Evolutionary conservation across 2,113 vertebrate species (phyloP), one percentile per base, ranked within the genome.

Genomic region (Cardinalis cardinalis): DNA sequence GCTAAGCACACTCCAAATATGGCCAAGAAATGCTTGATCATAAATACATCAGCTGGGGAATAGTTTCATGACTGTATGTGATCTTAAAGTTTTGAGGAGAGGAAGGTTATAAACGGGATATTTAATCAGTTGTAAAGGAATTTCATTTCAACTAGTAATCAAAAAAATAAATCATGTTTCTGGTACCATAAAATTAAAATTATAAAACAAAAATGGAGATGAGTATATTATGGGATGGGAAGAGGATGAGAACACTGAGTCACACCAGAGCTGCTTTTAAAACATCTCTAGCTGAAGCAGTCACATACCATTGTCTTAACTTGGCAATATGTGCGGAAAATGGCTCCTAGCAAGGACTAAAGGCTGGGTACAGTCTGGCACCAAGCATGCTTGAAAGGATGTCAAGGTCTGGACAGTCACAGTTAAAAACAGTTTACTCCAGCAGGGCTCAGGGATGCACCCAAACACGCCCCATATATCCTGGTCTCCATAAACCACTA

Each of bases 171-270:
- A 90, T 84, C 73, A 70, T 59, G 24, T 55, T 88, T 82, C 80
- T 94, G 29, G 34, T 84, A 82, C 31, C 78, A 75, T 17, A 71
- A 93, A 96, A 96, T 87, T 89, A 75, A 80, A 73, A 92, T 96
- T 81, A 88, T 71, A 21, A 51, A 75, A 68, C 34, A 66, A 85
- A 76, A 83, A 72, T 52, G 26, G 32, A 52, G 44, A 87, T 69
- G 53, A 88, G 6, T 73, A 7, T 72, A 65, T 74, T 61, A 82
- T 55, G 81, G 43, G 29, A 73, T 69, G 46, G 32, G 63, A 65
- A 84, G 46, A 71, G 26, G 61, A 71, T 81, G 43, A 90, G 55
- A 94, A 79, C 32, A 43, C 38, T 44, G 49, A 78, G 38, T 69
- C 46, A 81, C n/a, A 61, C 53, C 36, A 87, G 71, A 76, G 48